Evolutionary conservation across 2,888 invertebrate species (phyloP).

Genomic region (Volucella zonaria): DNA sequence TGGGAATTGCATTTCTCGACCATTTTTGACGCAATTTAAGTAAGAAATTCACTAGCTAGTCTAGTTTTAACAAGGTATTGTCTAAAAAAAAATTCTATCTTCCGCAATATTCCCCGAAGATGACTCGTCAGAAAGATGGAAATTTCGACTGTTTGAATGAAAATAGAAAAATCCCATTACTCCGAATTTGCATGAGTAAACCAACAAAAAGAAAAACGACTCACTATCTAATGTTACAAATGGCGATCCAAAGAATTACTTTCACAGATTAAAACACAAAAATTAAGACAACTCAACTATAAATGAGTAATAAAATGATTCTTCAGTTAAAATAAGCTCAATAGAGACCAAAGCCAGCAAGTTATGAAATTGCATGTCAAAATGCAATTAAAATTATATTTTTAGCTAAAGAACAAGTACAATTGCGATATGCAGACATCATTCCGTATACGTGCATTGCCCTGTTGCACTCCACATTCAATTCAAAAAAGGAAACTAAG

Average conservation of each 20-base stretch:
- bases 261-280: slow-evolving; percentile 7
- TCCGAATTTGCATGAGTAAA: too few species aligned
- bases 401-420: slow-evolving; percentile 51
- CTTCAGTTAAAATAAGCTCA: slow-evolving; percentile 29
- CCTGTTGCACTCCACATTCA: slow-evolving; percentile 22
- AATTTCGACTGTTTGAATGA: too few species aligned
- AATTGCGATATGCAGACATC: slow-evolving; percentile 1
- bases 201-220: neutral
- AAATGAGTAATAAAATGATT: slow-evolving; percentile 46
- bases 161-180: too few species aligned
- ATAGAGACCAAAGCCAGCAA: slow-evolving; percentile 25
- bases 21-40: too few species aligned
- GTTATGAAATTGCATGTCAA: slow-evolving; percentile 57
- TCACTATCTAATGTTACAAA: neutral
- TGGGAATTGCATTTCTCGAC: too few species aligned
- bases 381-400: slow-evolving; percentile 63
- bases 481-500: neutral
- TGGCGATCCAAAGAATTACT: neutral
- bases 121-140: too few species aligned
- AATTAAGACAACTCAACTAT: slow-evolving; percentile 12
- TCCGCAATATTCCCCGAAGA: too few species aligned
- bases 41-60: too few species aligned
- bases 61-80: too few species aligned
- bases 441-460: slow-evolving; percentile 15
- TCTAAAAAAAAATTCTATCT: too few species aligned